Evolutionary conservation across 53 echinoderm and acorn worm genomes (phyloP), one percentile per base, ranked within the genome.

Genomic region (Crossaster papposus): DNA sequence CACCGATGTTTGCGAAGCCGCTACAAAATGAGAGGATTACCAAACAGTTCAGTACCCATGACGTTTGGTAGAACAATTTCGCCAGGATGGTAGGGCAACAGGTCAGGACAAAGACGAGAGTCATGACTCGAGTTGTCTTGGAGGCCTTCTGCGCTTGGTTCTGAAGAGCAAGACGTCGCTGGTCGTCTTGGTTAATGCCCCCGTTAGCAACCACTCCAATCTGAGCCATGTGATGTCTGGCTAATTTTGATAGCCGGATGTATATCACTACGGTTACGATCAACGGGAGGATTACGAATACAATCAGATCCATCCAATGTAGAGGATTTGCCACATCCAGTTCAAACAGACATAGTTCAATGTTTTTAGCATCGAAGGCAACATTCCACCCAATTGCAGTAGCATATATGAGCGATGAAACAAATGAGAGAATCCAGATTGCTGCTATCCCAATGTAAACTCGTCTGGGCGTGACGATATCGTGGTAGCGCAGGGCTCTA

Each of bases 21-120:
- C 77, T 87, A 34, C 87, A 87, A 55, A 87, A 87, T 22, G 87
- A 55, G 26, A 87, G 4, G 14, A 77, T 8, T 28, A 87, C 12
- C 76, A 55, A 87, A 10, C 0, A 55, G 0, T 36, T 72, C 6
- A 14, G 26, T 20, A 87, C n/a, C n/a, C n/a, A n/a, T n/a, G n/a
- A n/a, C n/a, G n/a, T n/a, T n/a, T n/a, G n/a, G n/a, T n/a, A n/a
- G n/a, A 87, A 24, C 50, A 87, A 15, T n/a, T 36, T 38, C 23
- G 64, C 30, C 18, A 87, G n/a, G 76, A 87, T 23, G n/a, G 63
- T 14, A 22, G 87, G 87, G 1, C 26, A 22, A 50, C 77, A 77
- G 15, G 87, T 58, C 35, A 87, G 35, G 55, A 77, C 77, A 63
- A 87, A 87, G 64, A 87, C 87, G n/a, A 87, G 36, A 36, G 87